Base-by-base conservation (phyloP, 2,888 invertebrate species). In the Orthonychiurus folsomi region DNA sequence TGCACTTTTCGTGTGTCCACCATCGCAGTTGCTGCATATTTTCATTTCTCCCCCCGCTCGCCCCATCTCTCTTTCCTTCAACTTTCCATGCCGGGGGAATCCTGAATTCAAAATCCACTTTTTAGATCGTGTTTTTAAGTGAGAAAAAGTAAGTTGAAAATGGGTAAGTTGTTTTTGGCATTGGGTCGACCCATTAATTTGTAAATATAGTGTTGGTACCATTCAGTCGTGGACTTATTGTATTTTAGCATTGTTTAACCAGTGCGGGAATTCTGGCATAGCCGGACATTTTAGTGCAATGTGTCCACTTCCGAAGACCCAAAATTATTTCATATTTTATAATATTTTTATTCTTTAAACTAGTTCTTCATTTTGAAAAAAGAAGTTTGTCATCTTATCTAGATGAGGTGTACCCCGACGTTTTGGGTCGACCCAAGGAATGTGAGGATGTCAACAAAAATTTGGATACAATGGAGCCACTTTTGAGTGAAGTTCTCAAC, bases 371-470 rank as follows among this genome's bases (percentile, higher is more conserved):
- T n/a, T n/a, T n/a, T n/a, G n/a, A n/a, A n/a, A n/a, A n/a, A n/a
- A n/a, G n/a, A n/a, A n/a, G n/a, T n/a, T n/a, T n/a, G n/a, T n/a
- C n/a, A n/a, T n/a, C n/a, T n/a, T n/a, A n/a, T n/a, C n/a, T n/a
- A n/a, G 37, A 37, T 15, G 9, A 37, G 15, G 9, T 37, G 37
- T 37, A 37, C 15, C 37, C 15, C 37, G n/a, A 52, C 23, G n/a
- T 52, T 5, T 52, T 52, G 52, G 52, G 52, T 52, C 52, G 52
- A 9, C 52, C 52, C 52, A 52, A 52, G n/a, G 52, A 52, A 5
- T 52, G n/a, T 3, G 52, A 52, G n/a, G 3, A 9, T 20, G 9
- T n/a, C 3, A 52, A 21, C n/a, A 21, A 52, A 5, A 20, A 52
- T 3, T 21, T 52, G 3, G 23, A 52, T 20, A 52, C 5, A 5